Evolutionary conservation across 2,113 vertebrate genomes (phyloP).

Genomic region (Piaya cayana): DNA sequence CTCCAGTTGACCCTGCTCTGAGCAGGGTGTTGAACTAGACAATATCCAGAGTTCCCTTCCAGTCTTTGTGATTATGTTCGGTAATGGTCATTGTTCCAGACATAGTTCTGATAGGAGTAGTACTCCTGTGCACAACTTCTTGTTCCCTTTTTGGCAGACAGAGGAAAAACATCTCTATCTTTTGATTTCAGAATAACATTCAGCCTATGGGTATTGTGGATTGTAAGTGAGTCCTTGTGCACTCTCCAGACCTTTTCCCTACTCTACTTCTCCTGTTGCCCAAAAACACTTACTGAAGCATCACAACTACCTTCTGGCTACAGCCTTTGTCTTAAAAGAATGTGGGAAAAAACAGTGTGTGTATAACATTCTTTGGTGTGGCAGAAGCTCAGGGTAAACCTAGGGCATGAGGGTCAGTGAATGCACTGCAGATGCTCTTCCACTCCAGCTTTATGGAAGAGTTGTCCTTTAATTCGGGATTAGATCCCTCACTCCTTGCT

Average conservation of each 20-base stretch:
- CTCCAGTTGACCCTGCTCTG: background rate
- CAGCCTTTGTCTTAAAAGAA: background rate
- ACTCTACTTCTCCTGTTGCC: background rate
- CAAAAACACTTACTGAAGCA: background rate
- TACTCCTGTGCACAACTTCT: background rate
- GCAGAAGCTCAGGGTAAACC: background rate
- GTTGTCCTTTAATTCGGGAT: background rate
- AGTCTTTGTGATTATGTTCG: background rate
- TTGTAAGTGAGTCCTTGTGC: background rate
- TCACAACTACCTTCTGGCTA: background rate
- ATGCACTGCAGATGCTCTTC: background rate
- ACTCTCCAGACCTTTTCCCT: background rate
- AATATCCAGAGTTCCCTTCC: background rate
- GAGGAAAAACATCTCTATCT: background rate
- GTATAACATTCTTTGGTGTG: accelerated
- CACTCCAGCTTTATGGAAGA: background rate
- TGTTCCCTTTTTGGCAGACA: background rate
- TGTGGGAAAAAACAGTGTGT: background rate
- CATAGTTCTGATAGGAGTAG: background rate
- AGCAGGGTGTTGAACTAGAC: background rate
- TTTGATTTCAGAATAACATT: background rate
- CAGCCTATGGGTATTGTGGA: background rate
- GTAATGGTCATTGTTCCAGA: background rate
- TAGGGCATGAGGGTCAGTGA: background rate
- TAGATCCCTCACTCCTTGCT: background rate